Evolutionary conservation across 30 jellyfish, hydroid and myxozoan species (phyloP).

Genomic region (Aurelia aurita): DNA sequence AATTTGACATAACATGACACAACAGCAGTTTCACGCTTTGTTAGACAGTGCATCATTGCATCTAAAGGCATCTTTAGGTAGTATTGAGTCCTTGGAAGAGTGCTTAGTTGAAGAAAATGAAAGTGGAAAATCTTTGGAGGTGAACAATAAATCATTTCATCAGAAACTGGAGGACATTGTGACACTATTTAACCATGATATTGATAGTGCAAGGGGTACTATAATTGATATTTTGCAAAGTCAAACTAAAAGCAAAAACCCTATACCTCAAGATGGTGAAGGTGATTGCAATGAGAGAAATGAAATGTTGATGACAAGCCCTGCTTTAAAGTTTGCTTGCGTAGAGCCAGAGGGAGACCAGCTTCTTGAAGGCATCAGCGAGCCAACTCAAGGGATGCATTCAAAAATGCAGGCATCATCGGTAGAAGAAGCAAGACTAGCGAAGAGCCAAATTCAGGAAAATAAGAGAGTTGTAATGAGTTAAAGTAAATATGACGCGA

Average conservation of each 20-base stretch:
- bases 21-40: no score
- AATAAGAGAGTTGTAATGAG: slow-evolving; percentile 46
- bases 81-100: slow-evolving; percentile 14
- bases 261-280: neutral
- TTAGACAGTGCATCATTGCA: slow-evolving; percentile 56
- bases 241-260: neutral
- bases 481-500: no score
- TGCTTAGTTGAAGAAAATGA: neutral
- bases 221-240: neutral
- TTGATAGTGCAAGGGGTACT: slow-evolving; percentile 36
- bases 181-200: slow-evolving; percentile 4
- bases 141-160: neutral
- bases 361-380: slow-evolving; percentile 61
- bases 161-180: neutral
- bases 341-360: slow-evolving; percentile 47
- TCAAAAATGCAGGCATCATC: neutral
- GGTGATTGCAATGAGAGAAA: neutral
- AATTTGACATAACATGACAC: no score
- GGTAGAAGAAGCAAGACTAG: neutral
- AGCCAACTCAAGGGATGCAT: neutral
- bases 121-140: neutral
- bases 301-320: neutral
- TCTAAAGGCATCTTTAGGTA: slow-evolving; percentile 45
- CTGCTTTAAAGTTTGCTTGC: neutral
- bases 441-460: slow-evolving; percentile 33